These are phyloP conservation scores for Hydriomena furcata DNA, from an alignment of 2,888 invertebrate genomes.

Conservation along the genomic window DNA sequence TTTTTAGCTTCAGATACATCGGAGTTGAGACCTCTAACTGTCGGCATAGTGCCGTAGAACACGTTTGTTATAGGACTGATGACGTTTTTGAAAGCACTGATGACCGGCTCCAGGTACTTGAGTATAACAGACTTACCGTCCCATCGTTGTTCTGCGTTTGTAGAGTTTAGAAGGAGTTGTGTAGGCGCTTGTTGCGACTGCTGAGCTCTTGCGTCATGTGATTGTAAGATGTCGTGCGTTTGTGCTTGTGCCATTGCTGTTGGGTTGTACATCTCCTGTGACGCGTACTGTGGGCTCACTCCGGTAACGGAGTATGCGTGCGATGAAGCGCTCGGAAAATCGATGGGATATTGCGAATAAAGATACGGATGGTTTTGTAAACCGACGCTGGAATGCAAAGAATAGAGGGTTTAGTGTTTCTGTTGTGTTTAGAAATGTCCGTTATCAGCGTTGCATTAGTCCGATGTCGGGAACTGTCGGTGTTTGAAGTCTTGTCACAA, in stretches of 20 bases:
- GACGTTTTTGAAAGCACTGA: constrained; percentile 63
- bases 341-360: constrained; percentile 81
- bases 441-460: neutral
- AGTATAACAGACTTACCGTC: constrained; percentile 79
- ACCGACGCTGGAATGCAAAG: constrained; percentile 79
- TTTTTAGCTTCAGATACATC: constrained; percentile 65
- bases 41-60: constrained; percentile 72
- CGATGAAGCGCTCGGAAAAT: constrained; percentile 80
- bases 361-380: constrained; percentile 79
- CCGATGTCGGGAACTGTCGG: neutral
- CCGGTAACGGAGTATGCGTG: constrained; percentile 81
- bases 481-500: neutral
- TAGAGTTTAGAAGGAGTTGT: constrained; percentile 66
- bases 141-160: constrained; percentile 77
- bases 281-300: constrained; percentile 76
- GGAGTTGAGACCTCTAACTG: constrained; percentile 69
- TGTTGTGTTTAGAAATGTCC: constrained; percentile 16
- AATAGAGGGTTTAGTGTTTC: constrained; percentile 51
- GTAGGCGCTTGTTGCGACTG: constrained; percentile 79
- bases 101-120: constrained; percentile 73
- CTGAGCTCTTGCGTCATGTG: constrained; percentile 76
- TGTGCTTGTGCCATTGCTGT: constrained; percentile 70
- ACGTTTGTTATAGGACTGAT: constrained; percentile 71
- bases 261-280: constrained; percentile 76
- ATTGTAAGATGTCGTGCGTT: constrained; percentile 71